A percentile compares a stretch with the other conserved stretches of the same genome.
Evolutionary conservation across 1,140 invertebrate species (phyloP).

Genomic region (Cepaea nemoralis): DNA sequence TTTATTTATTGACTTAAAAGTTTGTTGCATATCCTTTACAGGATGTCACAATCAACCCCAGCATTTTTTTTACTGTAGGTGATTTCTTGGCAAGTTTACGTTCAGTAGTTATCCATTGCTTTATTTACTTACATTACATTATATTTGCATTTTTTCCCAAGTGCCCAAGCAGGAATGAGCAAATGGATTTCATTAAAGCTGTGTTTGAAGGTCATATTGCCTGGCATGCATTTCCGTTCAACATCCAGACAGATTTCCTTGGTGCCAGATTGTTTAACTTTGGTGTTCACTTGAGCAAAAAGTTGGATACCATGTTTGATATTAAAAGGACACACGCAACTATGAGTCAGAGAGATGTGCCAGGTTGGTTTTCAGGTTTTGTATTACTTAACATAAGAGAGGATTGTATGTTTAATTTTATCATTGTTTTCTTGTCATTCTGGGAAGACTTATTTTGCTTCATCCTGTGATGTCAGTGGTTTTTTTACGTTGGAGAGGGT

Average conservation of each 20-base stretch:
- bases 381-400: too few relatives aligned
- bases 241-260: constrained; percentile 63
- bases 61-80: too few relatives aligned
- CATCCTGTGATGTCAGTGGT: too few relatives aligned
- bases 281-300: constrained; percentile 51
- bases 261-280: constrained; percentile 52
- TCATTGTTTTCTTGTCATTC: too few relatives aligned
- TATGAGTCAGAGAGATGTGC: constrained; percentile 64
- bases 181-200: constrained; percentile 48
- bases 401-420: too few relatives aligned
- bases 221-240: constrained; percentile 67
- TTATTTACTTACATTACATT: background rate
- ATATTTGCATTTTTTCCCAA: constrained; percentile 38
- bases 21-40: too few relatives aligned
- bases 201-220: constrained; percentile 54
- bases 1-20: too few relatives aligned
- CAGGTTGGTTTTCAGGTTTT: constrained; percentile 49
- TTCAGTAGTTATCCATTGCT: too few relatives aligned
- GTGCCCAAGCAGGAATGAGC: constrained; percentile 54
- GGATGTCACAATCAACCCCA: too few relatives aligned
- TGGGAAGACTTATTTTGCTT: too few relatives aligned
- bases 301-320: constrained; percentile 53
- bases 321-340: constrained; percentile 50
- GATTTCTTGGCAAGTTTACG: too few relatives aligned
- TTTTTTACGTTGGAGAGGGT: too few relatives aligned